phyloP scores from a whole-genome alignment of 2,888 invertebrate genomes.

The Mythimna loreyi region DNA sequence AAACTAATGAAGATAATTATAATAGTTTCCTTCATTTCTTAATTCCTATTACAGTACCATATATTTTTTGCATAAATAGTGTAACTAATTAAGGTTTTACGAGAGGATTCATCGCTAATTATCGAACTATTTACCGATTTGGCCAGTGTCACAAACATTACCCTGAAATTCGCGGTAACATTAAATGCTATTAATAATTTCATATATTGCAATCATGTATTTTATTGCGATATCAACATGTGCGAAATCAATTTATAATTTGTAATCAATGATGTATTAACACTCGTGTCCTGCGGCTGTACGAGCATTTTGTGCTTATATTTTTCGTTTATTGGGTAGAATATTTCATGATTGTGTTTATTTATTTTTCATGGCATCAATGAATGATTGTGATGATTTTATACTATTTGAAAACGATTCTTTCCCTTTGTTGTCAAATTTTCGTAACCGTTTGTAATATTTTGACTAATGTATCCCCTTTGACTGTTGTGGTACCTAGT shows the following conservation, averaged over 20 bases:
- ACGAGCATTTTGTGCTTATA: conserved; percentile 9
- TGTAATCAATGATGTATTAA: conserved; percentile 55
- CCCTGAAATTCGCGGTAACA: conserved; percentile 32
- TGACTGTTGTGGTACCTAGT: neutral
- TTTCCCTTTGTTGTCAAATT: neutral
- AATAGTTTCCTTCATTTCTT: conserved; percentile 4
- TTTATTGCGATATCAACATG: conserved; percentile 50
- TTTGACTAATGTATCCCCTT: neutral
- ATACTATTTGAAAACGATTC: neutral
- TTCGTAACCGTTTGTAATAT: neutral
- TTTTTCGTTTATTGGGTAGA: conserved; percentile 20
- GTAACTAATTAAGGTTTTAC: conserved; percentile 7
- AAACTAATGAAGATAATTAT: neutral
- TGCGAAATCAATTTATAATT: conserved; percentile 54
- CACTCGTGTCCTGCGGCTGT: conserved; percentile 27
- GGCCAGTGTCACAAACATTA: conserved; percentile 42
- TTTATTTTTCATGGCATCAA: conserved; percentile 19
- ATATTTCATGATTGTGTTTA: conserved; percentile 22
- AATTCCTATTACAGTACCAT: neutral
- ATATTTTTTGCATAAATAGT: neutral
- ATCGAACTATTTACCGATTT: conserved; percentile 42
- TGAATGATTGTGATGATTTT: neutral
- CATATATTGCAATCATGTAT: conserved; percentile 33
- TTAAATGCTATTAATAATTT: conserved; percentile 58
- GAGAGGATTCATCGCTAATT: conserved; percentile 35